These are phyloP conservation scores for Galeruca laticollis DNA, from an alignment of 2,888 invertebrate genomes.

Conservation along the genomic window DNA sequence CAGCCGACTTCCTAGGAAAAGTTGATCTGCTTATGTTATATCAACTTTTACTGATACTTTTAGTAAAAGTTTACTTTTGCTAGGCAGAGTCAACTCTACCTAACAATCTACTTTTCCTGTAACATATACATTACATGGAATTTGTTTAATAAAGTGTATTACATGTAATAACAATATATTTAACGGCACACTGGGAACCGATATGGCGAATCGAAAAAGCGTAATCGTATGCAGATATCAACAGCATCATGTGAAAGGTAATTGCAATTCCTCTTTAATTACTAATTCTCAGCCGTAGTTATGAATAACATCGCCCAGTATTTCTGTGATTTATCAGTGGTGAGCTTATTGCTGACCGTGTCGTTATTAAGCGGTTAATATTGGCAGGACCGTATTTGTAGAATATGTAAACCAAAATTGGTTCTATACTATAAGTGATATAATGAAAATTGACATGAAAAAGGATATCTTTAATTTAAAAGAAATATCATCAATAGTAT, in stretches of 20 bases:
- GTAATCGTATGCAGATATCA: slow-evolving; percentile 55
- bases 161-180: background rate
- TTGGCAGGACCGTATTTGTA: background rate
- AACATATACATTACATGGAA: no score
- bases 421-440: no score
- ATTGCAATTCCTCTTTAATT: slow-evolving; percentile 57
- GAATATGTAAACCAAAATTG: no score
- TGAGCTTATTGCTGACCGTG: slow-evolving; percentile 11
- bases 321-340: slow-evolving; percentile 54
- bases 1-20: no score
- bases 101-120: no score
- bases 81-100: no score
- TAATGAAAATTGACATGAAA: no score
- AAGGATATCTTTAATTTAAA: no score
- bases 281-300: slow-evolving; percentile 55
- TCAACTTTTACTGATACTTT: no score
- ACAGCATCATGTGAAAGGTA: slow-evolving; percentile 49
- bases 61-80: no score
- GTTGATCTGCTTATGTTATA: no score
- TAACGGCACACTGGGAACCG: slow-evolving; percentile 14
- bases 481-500: no score
- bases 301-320: slow-evolving; percentile 55
- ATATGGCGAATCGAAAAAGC: slow-evolving; percentile 33
- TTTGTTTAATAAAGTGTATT: slow-evolving; percentile 20
- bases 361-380: slow-evolving; percentile 11